A percentile compares a stretch with the other conserved stretches of the same genome.
Evolutionary conservation across 2,888 invertebrate species (phyloP).

Genomic region (Ochropacha duplaris): DNA sequence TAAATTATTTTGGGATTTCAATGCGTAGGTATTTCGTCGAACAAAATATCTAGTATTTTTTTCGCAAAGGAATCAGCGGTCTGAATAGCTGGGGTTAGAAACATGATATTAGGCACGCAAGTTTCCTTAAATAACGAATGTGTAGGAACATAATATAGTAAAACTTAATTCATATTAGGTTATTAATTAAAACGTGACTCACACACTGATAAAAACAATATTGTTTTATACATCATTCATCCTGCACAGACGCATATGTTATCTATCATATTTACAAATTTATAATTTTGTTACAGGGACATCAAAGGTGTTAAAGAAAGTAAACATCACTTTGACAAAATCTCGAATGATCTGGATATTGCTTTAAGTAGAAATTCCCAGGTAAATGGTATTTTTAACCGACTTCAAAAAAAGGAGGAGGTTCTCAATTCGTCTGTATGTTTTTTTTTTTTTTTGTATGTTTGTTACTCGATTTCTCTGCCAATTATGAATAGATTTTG

Average conservation of each 20-base stretch:
- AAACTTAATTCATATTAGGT: neutral
- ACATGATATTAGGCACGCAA: too few species aligned
- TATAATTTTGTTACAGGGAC: constrained; percentile 85
- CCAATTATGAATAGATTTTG: too few species aligned
- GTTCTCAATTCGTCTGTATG: too few species aligned
- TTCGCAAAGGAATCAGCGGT: too few species aligned
- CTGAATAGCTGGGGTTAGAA: too few species aligned
- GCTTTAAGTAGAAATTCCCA: constrained; percentile 94
- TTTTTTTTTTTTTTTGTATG: too few species aligned
- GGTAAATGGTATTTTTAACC: constrained; percentile 54
- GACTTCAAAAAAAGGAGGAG: too few species aligned
- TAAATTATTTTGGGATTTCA: neutral
- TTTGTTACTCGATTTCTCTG: too few species aligned
- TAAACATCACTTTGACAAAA: constrained; percentile 95
- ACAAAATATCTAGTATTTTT: neutral
- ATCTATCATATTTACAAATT: neutral
- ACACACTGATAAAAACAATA: constrained; percentile 16
- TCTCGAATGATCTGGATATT: constrained; percentile 94
- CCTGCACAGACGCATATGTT: constrained; percentile 7
- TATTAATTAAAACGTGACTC: constrained; percentile 22
- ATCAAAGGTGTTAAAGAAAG: constrained; percentile 95
- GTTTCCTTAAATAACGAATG: too few species aligned
- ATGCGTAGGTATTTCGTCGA: neutral
- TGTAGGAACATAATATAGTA: neutral
- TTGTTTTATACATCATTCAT: neutral